Evolutionary conservation across 2,888 invertebrate species (phyloP), one percentile per base, ranked within the genome.

Genomic region (Parochlus steinenii): DNA sequence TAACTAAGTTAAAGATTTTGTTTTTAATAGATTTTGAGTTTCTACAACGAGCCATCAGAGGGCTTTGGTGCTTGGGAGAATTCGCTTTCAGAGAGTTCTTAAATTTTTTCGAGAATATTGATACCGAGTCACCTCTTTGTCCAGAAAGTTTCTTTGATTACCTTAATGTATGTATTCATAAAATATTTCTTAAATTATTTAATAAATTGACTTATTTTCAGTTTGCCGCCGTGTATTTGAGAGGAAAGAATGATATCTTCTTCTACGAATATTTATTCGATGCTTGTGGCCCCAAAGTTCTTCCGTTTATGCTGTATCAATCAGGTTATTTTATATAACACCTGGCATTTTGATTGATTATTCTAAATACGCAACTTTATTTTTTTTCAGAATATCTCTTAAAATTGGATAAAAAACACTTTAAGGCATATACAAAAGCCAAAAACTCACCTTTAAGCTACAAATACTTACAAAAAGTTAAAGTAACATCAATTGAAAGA

Each of bases 231-330:
- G 42, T 51, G 4, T 58, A 53, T 33, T 33, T 58, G 0, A 46
- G 44, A 2, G 59, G 59, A 1, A 41, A 44, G 7, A 52, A 54
- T 25, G 58, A 58, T 33, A 54, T 55, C 10, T 55, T 54, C 32
- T 42, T 58, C 3, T 58, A 59, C 33, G 58, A 58, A 40, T 59
- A 57, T 55, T 36, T 59, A 6, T 50, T 54, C 10, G 50, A 46
- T 14, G 46, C 58, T 1, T 58, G 58, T 16, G 54, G 55, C 4
- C 48, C 48, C 18, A 47, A 49, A 19, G 26, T 57, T n/a, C 51
- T 54, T 37, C 59, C 59, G 0, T 57, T 51, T 40, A 43, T 58
- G 44, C 40, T 52, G 3, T 46, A 57, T 40, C 51, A 48, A 41
- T 51, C 54, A 42, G 44, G 49, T 40, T 22, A 27, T 14, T 38